Percentiles rank a stretch among this genome's conserved stretches.
Conservation (phyloP, 2,113 vertebrate species). For the Bujurquina vittata region DNA sequence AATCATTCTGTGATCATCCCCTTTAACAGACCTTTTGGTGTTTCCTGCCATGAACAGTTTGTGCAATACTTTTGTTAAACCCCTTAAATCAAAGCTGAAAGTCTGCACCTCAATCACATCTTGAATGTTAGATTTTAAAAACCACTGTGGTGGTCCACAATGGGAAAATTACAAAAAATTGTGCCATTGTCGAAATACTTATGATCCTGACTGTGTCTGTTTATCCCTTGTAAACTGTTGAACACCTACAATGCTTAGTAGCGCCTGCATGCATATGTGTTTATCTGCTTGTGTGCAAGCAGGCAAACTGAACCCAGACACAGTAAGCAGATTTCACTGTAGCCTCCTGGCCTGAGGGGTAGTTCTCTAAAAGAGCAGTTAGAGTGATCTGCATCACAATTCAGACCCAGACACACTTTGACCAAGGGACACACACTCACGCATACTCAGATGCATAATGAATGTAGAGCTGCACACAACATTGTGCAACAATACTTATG, state of each 20-base stretch:
- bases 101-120: not conserved
- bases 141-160: not conserved
- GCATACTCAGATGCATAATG: constrained; percentile 19
- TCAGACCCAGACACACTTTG: constrained; percentile 31
- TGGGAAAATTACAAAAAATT: not conserved
- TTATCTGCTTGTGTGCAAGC: not conserved
- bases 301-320: not conserved
- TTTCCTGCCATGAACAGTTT: not conserved
- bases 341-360: constrained; percentile 21
- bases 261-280: not conserved
- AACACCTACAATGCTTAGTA: accelerated
- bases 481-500: constrained; percentile 23
- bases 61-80: not conserved
- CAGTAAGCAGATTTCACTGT: constrained; percentile 12
- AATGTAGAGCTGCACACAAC: constrained; percentile 6
- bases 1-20: not conserved
- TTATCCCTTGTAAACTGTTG: not conserved
- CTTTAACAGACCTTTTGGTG: not conserved
- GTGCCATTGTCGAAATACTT: not conserved
- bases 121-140: not conserved
- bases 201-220: not conserved
- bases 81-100: not conserved
- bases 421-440: constrained; percentile 13
- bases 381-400: constrained; percentile 18
- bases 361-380: constrained; percentile 6